A percentile compares a stretch with the other conserved stretches of the same genome.
phyloP scores from a whole-genome alignment of 2,113 vertebrate genomes.

The Cyrtonyx montezumae region DNA sequence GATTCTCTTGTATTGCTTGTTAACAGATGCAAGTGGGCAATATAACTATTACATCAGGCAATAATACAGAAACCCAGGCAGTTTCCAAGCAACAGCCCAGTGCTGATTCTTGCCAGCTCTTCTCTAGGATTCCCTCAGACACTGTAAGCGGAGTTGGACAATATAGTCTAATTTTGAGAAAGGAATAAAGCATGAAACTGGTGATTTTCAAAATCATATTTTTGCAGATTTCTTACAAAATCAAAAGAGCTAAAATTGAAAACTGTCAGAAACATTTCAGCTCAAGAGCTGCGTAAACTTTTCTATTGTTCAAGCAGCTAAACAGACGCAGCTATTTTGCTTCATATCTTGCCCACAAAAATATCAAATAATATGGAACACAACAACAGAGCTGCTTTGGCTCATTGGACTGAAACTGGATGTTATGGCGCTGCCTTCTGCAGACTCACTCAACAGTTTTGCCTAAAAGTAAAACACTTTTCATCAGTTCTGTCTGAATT shows the following conservation, averaged over 20 bases:
- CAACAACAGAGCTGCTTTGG: slow-evolving; percentile 29
- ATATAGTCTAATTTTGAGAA: slow-evolving; percentile 67
- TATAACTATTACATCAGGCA: slow-evolving; percentile 76
- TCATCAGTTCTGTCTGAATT: not conserved
- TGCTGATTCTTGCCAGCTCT: slow-evolving; percentile 52
- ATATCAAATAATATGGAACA: slow-evolving; percentile 48
- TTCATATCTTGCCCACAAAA: slow-evolving; percentile 65
- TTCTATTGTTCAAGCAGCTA: slow-evolving; percentile 70
- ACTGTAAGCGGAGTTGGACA: slow-evolving; percentile 65
- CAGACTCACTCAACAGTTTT: slow-evolving; percentile 38
- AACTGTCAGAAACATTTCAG: slow-evolving; percentile 76
- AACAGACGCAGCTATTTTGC: slow-evolving; percentile 70
- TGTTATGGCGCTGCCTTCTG: slow-evolving; percentile 59
- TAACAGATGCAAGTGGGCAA: slow-evolving; percentile 74
- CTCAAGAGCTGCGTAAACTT: slow-evolving; percentile 72
- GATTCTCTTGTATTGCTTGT: slow-evolving; percentile 75
- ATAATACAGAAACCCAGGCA: slow-evolving; percentile 63
- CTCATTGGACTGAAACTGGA: slow-evolving; percentile 22
- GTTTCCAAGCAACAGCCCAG: slow-evolving; percentile 75
- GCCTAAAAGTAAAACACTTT: slow-evolving; percentile 25
- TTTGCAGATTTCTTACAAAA: slow-evolving; percentile 76
- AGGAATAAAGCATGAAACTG: slow-evolving; percentile 72
- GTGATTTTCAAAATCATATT: slow-evolving; percentile 74
- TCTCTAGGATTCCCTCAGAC: slow-evolving; percentile 67
- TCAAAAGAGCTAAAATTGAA: slow-evolving; percentile 71